phyloP scores from a whole-genome alignment of 2,113 vertebrate species.

The Pelmatolapia mariae region DNA sequence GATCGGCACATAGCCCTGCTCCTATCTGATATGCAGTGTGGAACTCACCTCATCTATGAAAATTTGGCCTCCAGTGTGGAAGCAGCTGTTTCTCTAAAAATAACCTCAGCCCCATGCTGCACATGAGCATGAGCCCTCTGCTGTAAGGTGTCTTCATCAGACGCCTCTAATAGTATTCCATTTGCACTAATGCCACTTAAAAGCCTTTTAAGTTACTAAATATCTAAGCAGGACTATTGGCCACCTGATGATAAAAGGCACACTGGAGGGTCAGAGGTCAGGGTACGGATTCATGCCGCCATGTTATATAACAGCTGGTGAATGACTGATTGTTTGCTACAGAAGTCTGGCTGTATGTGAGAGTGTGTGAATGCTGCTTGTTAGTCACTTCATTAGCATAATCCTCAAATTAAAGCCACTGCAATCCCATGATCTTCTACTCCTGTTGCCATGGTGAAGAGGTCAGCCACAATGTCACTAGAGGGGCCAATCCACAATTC shows the following conservation, averaged over 20 bases:
- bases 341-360: background rate
- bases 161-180: accelerated
- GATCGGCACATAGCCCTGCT: background rate
- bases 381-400: constrained; percentile 57
- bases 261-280: background rate
- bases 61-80: background rate
- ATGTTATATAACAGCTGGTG: constrained; percentile 15
- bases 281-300: background rate
- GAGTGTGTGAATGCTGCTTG: background rate
- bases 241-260: background rate
- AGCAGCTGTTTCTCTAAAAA: constrained; percentile 19
- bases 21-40: background rate
- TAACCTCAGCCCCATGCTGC: background rate
- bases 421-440: constrained; percentile 61
- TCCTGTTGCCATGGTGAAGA: constrained; percentile 50
- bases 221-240: background rate
- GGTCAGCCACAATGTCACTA: constrained; percentile 45
- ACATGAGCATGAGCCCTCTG: background rate
- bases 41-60: background rate
- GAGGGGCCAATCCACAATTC: constrained; percentile 23
- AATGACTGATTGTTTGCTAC: constrained; percentile 19
- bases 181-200: background rate
- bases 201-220: background rate
- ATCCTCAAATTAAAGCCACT: constrained; percentile 55
- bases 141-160: background rate